Base-by-base conservation (phyloP, 2,888 invertebrate genomes). In the Auanema freiburgensis region DNA sequence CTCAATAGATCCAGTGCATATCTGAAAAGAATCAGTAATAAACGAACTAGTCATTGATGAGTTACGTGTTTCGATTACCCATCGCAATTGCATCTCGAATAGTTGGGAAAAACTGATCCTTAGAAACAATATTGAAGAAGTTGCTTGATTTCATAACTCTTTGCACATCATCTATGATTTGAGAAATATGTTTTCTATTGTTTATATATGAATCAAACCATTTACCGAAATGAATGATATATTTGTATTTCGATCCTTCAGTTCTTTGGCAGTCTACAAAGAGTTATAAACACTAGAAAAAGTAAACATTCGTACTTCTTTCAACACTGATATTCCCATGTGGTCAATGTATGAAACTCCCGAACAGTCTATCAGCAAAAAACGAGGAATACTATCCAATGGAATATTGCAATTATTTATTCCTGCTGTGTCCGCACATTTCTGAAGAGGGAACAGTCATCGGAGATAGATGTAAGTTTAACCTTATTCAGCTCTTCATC, bases 21-120 rank as follows among this genome's bases (percentile, higher is more conserved):
- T 33, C 33, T 33, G 3, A n/a, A n/a, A 33, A 33, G 33, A 33
- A 33, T 5, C 33, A 33, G 3, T 5, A 33, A 33, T 33, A 5
- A 33, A n/a, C n/a, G 33, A 5, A 33, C 8, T 33, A 33, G 33
- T 8, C 3, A 5, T 5, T 33, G 33, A 33, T 33, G 33, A 3
- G 33, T 33, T 33, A 33, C 33, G 33, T 33, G 33, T 33, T 33
- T 33, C 33, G 33, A 33, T 33, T 33, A 5, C 33, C 33, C 8
- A 54, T 60, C 0, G 60, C 53, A 33, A 60, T 60, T 6, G 60
- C 60, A 43, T 60, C 60, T 44, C 55, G 49, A 2, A 60, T 51
- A 1, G 60, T 24, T 11, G 60, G 60, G 49, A 60, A 60, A 14
- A 54, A 54, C 21, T 42, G 16, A 12, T 60, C 60, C 46, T 33